Percentiles rank a stretch among this genome's conserved stretches.
phyloP scores from a whole-genome alignment of 1,140 invertebrate species.

The Zaprionus ghesquierei region DNA sequence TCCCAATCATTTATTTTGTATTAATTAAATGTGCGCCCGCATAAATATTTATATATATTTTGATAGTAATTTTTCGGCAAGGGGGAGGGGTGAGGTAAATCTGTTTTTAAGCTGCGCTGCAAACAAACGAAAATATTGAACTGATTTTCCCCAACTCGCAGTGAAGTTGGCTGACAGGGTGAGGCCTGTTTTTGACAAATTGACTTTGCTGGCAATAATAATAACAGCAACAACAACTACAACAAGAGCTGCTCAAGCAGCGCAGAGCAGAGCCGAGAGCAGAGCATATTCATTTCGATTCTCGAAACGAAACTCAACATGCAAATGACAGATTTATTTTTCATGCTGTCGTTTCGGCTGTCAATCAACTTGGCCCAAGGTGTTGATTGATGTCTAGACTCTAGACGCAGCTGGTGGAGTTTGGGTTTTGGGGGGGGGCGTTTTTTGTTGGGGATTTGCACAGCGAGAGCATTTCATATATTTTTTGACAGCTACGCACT shows the following conservation, averaged over 20 bases:
- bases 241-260: constrained; percentile 49
- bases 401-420: constrained; percentile 16
- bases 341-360: constrained; percentile 64
- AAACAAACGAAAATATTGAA: constrained; percentile 51
- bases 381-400: constrained; percentile 77
- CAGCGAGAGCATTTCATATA: constrained; percentile 27
- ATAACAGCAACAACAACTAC: constrained; percentile 12
- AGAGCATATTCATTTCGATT: constrained; percentile 69
- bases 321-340: constrained; percentile 80
- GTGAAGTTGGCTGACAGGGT: background rate
- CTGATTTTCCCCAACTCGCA: constrained; percentile 29
- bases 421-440: too few relatives aligned
- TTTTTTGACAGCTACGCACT: constrained; percentile 44
- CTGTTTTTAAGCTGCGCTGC: constrained; percentile 57
- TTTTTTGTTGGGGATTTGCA: constrained; percentile 3
- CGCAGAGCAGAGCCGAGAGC: constrained; percentile 13
- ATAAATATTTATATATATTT: constrained; percentile 48
- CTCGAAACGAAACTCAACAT: constrained; percentile 68
- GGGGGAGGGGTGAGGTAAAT: constrained; percentile 41
- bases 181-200: constrained; percentile 71
- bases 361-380: constrained; percentile 71
- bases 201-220: constrained; percentile 68
- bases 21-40: constrained; percentile 71
- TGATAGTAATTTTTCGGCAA: constrained; percentile 13
- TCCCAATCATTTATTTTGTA: constrained; percentile 76